Evolutionary conservation across 2,888 invertebrate genomes (phyloP).

Genomic region (Amblyteles armatorius): DNA sequence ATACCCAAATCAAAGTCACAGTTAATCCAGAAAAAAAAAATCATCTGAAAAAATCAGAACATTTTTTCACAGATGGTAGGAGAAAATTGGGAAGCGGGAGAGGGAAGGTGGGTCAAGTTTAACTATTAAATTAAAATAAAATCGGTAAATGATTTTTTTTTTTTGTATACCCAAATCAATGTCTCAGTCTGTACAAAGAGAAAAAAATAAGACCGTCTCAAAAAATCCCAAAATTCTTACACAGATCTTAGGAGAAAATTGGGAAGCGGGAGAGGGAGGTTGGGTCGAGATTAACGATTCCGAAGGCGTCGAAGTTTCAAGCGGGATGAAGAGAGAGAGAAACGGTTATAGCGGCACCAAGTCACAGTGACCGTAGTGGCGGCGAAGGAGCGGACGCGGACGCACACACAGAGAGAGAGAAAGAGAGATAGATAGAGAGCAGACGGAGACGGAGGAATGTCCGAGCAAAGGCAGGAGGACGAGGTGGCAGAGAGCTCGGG

Average conservation of each 20-base stretch:
- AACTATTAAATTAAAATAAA: not conserved
- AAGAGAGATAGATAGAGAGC: constrained; percentile 14
- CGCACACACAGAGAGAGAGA: not conserved
- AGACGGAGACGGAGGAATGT: constrained; percentile 51
- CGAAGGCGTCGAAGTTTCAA: not conserved
- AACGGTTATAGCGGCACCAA: not conserved
- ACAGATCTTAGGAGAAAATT: constrained; percentile 4
- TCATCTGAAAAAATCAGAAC: not conserved
- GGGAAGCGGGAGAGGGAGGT: not conserved
- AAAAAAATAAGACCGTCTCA: not conserved
- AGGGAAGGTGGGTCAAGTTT: not conserved
- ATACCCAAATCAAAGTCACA: too few relatives aligned
- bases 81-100: not conserved
- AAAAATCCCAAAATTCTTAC: not conserved
- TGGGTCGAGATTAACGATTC: not conserved
- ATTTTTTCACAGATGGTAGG: not conserved
- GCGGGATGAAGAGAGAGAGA: constrained; percentile 24
- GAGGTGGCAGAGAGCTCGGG: constrained; percentile 37
- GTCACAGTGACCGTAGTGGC: not conserved
- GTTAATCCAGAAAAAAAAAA: too few relatives aligned
- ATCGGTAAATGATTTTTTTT: too few relatives aligned
- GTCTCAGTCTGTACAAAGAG: too few relatives aligned
- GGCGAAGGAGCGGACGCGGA: not conserved
- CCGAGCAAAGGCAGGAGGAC: constrained; percentile 53
- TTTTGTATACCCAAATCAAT: too few relatives aligned